Percentiles rank a stretch among this genome's conserved stretches.
Evolutionary conservation across 2,113 vertebrate genomes (phyloP).

Genomic region (Zapornia atra): DNA sequence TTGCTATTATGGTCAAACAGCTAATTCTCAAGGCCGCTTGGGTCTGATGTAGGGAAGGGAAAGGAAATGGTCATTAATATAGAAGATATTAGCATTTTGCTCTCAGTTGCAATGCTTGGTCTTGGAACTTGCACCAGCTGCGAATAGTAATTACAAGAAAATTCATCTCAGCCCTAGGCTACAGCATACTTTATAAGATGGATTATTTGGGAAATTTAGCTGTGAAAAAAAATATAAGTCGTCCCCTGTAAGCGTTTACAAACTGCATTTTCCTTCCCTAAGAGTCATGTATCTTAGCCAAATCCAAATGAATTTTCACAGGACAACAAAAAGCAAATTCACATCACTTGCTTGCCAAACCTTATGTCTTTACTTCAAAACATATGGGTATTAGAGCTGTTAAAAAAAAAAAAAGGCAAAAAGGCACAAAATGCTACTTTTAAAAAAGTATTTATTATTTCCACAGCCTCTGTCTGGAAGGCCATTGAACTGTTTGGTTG

Average conservation of each 20-base stretch:
- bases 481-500: background rate
- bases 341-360: background rate
- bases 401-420: background rate
- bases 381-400: background rate
- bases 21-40: background rate
- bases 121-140: background rate
- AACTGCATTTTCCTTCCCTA: background rate
- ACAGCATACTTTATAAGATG: background rate
- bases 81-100: background rate
- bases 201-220: background rate
- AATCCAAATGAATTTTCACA: background rate
- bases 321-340: constrained; percentile 6
- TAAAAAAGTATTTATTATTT: background rate
- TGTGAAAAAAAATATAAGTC: background rate
- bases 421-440: background rate
- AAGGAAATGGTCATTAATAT: background rate
- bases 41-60: background rate
- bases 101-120: background rate
- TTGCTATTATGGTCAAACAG: background rate
- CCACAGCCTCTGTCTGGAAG: background rate
- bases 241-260: background rate
- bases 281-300: background rate
- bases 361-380: background rate
- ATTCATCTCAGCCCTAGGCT: background rate
- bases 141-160: constrained; percentile 11